Evolutionary conservation across 2,888 invertebrate genomes (phyloP).

Genomic region (Rhamphomyia laevipes): DNA sequence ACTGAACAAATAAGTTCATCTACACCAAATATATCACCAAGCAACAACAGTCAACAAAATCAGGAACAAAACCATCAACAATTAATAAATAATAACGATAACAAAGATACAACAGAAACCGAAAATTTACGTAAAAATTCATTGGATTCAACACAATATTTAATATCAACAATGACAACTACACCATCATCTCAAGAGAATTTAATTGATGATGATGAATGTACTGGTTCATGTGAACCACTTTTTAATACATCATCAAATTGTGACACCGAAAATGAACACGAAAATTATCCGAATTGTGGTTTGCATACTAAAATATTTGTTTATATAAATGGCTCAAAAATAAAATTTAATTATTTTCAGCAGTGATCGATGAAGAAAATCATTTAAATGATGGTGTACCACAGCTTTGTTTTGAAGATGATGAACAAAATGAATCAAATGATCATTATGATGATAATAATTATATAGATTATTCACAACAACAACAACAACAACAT

Average conservation of each 20-base stretch:
- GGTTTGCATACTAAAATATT: background rate
- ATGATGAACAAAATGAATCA: background rate
- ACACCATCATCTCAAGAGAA: slow-evolving; percentile 24
- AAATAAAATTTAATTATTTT: too few relatives aligned
- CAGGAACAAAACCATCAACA: slow-evolving; percentile 6
- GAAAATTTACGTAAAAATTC: slow-evolving; percentile 25
- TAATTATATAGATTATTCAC: background rate
- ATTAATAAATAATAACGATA: slow-evolving; percentile 11
- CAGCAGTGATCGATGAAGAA: too few relatives aligned
- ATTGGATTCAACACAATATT: slow-evolving; percentile 25
- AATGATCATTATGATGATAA: background rate
- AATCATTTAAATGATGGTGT: too few relatives aligned
- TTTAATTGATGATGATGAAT: slow-evolving; percentile 20
- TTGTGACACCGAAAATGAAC: slow-evolving; percentile 5
- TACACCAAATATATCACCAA: slow-evolving; percentile 11
- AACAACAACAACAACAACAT: slow-evolving; percentile 24
- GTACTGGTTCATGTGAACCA: slow-evolving; percentile 25
- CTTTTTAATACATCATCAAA: slow-evolving; percentile 10
- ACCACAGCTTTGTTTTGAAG: background rate
- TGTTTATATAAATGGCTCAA: too few relatives aligned
- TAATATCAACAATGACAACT: slow-evolving; percentile 24
- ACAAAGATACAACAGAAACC: slow-evolving; percentile 17
- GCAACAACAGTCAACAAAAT: slow-evolving; percentile 1
- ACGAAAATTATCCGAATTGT: too few relatives aligned
- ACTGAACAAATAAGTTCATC: slow-evolving; percentile 7